Evolutionary conservation across 1,140 invertebrate species (phyloP), one percentile per base, ranked within the genome.

Genomic region (Popillia japonica): DNA sequence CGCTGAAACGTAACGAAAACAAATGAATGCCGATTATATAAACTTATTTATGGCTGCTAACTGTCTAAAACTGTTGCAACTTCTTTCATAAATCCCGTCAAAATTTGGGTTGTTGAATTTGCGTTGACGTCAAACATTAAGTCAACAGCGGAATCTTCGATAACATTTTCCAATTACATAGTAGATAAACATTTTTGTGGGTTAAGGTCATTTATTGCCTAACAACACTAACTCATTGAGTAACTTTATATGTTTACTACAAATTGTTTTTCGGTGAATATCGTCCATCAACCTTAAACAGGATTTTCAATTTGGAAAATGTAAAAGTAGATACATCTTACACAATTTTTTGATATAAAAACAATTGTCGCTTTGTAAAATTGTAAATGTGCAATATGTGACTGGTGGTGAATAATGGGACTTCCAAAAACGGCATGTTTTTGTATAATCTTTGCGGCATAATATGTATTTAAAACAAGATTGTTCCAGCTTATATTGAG

Each of bases 1-100:
- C 61, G 9, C 6, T 68, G 61, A 68, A 68, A 68, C 61, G 14
- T 20, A 68, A 68, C 61, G 6, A 34, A 68, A 68, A 68, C 61
- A 68, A 68, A 68, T 68, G 61, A 68, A 68, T 68, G 27, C 17
- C 61, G 20, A 68, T 68, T 20, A 68, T 68, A 68, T 68, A 68
- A 68, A 68, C 22, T 23, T 68, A 68, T 68, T 68, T 68, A 68
- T 68, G 61, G 20, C 20, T 68, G 61, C 22, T 68, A 68, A 68
- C 61, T 22, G 61, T 7, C 61, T 3, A n/a, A 22, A 68, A 17
- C 48, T 68, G 61, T 34, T 68, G 22, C 20, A 14, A 34, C 61
- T 27, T 23, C 61, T 68, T 68, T 27, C 20, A 68, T 68, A 22
- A 22, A 22, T 27, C 22, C 17, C 61, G 22, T 34, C 61, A 34